Percentiles rank a stretch among this genome's conserved stretches.
Conservation (phyloP, 2,888 invertebrate genomes). For the Drosophila subsilvestris region DNA sequence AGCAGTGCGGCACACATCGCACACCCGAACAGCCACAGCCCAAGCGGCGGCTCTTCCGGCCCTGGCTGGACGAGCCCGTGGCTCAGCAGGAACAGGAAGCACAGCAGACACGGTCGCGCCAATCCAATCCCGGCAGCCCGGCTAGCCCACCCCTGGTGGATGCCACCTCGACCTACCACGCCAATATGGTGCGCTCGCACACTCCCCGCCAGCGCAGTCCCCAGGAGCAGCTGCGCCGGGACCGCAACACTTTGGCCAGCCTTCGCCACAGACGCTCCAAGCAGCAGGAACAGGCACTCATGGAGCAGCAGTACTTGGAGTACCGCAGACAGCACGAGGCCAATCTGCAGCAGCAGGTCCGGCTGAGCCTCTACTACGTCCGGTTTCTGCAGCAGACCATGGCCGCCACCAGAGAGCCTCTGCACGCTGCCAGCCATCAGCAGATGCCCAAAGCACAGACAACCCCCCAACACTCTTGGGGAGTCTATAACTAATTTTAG, state of each 20-base stretch:
- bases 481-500: neutral
- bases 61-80: constrained; percentile 56
- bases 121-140: neutral
- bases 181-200: constrained; percentile 69
- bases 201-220: constrained; percentile 51
- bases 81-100: constrained; percentile 1
- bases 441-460: constrained; percentile 15
- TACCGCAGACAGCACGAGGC: constrained; percentile 51
- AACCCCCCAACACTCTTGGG: constrained; percentile 28
- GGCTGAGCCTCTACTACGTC: constrained; percentile 64
- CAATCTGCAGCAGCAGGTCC: constrained; percentile 58
- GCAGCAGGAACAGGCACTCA: constrained; percentile 58
- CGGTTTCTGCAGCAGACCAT: constrained; percentile 59
- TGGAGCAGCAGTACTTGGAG: constrained; percentile 63
- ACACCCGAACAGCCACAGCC: constrained; percentile 32
- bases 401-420: constrained; percentile 39
- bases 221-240: constrained; percentile 70
- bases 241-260: constrained; percentile 70
- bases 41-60: constrained; percentile 64
- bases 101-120: constrained; percentile 8
- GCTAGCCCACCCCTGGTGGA: constrained; percentile 8
- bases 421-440: constrained; percentile 22
- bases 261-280: constrained; percentile 62
- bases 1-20: constrained; percentile 40
- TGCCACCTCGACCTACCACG: constrained; percentile 47